phyloP scores from a whole-genome alignment of 2,888 invertebrate species.

The Erebia epiphron region DNA sequence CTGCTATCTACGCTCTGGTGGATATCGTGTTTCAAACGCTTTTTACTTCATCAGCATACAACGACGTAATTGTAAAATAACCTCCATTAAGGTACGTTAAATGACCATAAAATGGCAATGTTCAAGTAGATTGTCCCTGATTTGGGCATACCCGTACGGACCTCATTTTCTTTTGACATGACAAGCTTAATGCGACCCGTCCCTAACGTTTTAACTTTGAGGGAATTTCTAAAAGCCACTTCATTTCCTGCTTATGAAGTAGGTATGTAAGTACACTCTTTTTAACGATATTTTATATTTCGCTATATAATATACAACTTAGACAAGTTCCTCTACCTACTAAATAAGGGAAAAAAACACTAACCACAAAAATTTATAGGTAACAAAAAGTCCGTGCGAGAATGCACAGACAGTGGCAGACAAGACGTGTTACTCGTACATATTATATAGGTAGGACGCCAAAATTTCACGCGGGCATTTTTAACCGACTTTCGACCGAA shows the following conservation, averaged over 20 bases:
- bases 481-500: too few relatives aligned
- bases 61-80: neutral
- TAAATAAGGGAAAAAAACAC: too few relatives aligned
- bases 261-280: neutral
- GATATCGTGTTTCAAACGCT: neutral
- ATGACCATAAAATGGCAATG: neutral
- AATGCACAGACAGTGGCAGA: too few relatives aligned
- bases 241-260: constrained; percentile 21
- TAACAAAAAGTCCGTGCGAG: too few relatives aligned
- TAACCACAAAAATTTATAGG: too few relatives aligned
- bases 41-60: neutral
- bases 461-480: too few relatives aligned
- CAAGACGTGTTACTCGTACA: too few relatives aligned
- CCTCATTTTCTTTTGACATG: constrained; percentile 7
- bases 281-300: neutral
- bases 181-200: neutral
- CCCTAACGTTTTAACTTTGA: constrained; percentile 9
- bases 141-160: neutral
- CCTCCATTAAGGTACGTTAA: neutral
- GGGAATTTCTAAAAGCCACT: constrained; percentile 32
- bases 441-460: too few relatives aligned
- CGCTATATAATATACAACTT: neutral
- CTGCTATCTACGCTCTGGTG: too few relatives aligned
- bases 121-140: neutral
- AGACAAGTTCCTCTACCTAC: too few relatives aligned